Evolutionary conservation across 2,888 invertebrate genomes (phyloP), one percentile per base, ranked within the genome.

Genomic region (Oxycera nigricornis): DNA sequence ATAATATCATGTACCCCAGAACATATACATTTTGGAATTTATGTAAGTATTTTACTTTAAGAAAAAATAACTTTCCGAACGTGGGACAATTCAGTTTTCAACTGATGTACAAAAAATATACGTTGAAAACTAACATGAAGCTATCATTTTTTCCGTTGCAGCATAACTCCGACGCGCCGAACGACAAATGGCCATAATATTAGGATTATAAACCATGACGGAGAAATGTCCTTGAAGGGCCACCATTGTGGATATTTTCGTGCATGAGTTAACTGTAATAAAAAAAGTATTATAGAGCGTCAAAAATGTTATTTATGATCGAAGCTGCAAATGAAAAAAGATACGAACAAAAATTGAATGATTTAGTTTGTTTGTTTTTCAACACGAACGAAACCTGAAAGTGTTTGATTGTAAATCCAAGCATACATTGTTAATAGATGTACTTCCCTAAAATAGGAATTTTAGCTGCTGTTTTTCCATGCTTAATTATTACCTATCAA

Each of bases 221-320:
- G 84, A 9, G 87, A 86, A 41, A 91, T 86, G 82, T 89, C 88
- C 79, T 87, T 86, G 82, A 91, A 89, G 73, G 90, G 90, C 90
- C 90, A 90, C 81, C 90, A 89, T 81, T 78, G 78, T 0, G 85
- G 83, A 75, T 82, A 80, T 85, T 87, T 65, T 62, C 83, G 76
- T 80, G 77, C 0, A 1, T 76, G 76, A 72, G 68, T 74, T 61
- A 78, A 31, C 68, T 72, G 65, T 0, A 14, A 77, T n/a, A n/a
- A n/a, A n/a, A n/a, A n/a, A n/a, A n/a, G n/a, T n/a, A n/a, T n/a
- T n/a, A n/a, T n/a, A n/a, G n/a, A n/a, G n/a, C n/a, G n/a, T n/a
- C n/a, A n/a, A n/a, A n/a, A n/a, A n/a, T n/a, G n/a, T n/a, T n/a
- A n/a, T n/a, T n/a, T n/a, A n/a, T n/a, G n/a, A n/a, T n/a, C n/a